phyloP scores from a whole-genome alignment of 1,140 invertebrate genomes.

The Platorchestia sp. region DNA sequence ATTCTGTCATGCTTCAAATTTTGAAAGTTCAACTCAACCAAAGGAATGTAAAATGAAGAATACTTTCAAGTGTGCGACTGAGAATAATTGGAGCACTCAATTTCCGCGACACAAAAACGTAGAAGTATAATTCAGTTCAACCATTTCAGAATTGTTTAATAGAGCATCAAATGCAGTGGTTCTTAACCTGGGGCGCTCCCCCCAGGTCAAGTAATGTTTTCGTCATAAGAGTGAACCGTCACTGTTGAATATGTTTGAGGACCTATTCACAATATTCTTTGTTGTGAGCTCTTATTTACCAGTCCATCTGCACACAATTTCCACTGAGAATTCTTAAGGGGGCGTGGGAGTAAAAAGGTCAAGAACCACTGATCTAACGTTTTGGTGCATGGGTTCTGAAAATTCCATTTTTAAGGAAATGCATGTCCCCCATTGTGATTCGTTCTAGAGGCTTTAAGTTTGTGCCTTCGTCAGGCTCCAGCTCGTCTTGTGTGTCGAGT shows the following conservation, averaged over 20 bases:
- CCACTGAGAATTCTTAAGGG: too few relatives aligned
- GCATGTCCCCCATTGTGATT: background rate
- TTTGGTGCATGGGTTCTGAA: too few relatives aligned
- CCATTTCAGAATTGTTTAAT: background rate
- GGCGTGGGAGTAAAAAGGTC: too few relatives aligned
- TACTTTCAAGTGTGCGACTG: background rate
- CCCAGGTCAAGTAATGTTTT: too few relatives aligned
- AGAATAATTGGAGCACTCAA: background rate
- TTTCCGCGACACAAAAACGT: background rate
- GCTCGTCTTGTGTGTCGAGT: background rate
- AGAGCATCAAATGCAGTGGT: too few relatives aligned
- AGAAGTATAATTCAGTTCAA: background rate
- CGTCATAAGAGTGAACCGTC: too few relatives aligned
- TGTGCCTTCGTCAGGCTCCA: slow-evolving; percentile 7
- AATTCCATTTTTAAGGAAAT: background rate
- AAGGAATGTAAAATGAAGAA: background rate
- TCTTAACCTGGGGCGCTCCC: too few relatives aligned
- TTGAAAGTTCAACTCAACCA: background rate
- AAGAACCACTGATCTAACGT: too few relatives aligned
- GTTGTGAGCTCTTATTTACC: background rate
- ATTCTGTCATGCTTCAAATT: background rate
- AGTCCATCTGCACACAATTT: too few relatives aligned
- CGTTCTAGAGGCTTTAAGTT: background rate
- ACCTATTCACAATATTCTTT: background rate
- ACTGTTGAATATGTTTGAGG: too few relatives aligned